A percentile compares a stretch with the other conserved stretches of the same genome.
Conservation (phyloP, 2,888 invertebrate genomes). For the Sceliomorpha sp. region DNA sequence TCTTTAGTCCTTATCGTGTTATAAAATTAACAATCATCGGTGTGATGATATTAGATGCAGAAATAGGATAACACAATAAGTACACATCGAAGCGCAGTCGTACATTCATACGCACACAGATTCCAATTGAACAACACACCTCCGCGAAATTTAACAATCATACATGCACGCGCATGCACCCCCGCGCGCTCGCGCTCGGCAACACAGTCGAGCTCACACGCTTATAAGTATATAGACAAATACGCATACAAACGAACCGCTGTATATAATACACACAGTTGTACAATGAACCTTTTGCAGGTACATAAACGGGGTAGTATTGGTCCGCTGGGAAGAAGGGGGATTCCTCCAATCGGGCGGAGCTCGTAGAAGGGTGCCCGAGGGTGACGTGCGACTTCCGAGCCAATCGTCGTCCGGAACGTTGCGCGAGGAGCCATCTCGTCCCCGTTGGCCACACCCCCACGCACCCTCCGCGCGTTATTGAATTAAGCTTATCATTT, state of each 20-base stretch:
- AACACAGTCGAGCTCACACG: too few relatives aligned
- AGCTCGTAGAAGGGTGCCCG: conserved; percentile 48
- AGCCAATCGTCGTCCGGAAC: conserved; percentile 27
- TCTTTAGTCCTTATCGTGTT: too few relatives aligned
- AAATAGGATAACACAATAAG: conserved; percentile 23
- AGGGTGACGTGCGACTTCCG: conserved; percentile 52
- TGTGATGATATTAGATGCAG: conserved; percentile 40
- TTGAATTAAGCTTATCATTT: conserved; percentile 81
- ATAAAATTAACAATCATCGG: conserved; percentile 51
- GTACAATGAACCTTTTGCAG: conserved; percentile 43
- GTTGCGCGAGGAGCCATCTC: conserved; percentile 49
- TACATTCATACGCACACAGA: conserved; percentile 1
- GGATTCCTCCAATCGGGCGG: conserved; percentile 47
- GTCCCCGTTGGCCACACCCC: conserved; percentile 55
- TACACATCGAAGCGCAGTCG: background rate
- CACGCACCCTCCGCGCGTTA: conserved; percentile 70
- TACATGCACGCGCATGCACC: conserved; percentile 7
- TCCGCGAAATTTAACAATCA: conserved; percentile 19
- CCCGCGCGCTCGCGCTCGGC: too few relatives aligned
- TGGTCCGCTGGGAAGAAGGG: conserved; percentile 66
- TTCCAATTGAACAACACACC: background rate
- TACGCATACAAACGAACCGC: conserved; percentile 11
- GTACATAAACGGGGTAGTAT: conserved; percentile 65
- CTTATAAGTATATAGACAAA: conserved; percentile 9
- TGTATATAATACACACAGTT: conserved; percentile 32